Percentiles rank a stretch among this genome's conserved stretches.
These are phyloP conservation scores for Perithous albicinctus DNA, from an alignment of 2,888 invertebrate genomes.

Conservation along the genomic window DNA sequence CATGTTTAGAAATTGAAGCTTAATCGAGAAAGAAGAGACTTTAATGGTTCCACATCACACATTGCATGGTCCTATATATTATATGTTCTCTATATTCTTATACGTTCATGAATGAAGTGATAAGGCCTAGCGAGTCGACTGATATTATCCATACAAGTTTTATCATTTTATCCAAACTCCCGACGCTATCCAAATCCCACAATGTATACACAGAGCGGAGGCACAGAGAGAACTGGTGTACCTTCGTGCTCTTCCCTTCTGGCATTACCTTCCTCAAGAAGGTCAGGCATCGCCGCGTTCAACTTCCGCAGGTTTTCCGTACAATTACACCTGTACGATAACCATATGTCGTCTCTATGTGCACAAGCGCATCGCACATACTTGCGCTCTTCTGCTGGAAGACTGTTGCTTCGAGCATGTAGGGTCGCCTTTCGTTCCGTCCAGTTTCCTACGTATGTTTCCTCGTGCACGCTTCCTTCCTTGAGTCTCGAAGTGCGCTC, in stretches of 20 bases:
- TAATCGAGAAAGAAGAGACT: background rate
- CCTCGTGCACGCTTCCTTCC: conserved; percentile 76
- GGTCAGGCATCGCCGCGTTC: conserved; percentile 68
- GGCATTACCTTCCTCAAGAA: conserved; percentile 68
- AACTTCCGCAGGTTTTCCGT: conserved; percentile 76
- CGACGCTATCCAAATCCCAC: conserved; percentile 21
- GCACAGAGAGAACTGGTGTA: background rate
- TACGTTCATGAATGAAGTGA: conserved; percentile 53
- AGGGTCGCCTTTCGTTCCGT: conserved; percentile 53
- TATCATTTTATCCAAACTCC: conserved; percentile 31
- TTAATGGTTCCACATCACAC: background rate
- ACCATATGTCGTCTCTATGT: conserved; percentile 71
- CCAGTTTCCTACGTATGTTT: conserved; percentile 71
- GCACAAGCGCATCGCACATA: conserved; percentile 27
- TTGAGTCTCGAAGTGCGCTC: conserved; percentile 36
- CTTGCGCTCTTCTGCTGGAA: conserved; percentile 13
- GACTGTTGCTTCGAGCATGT: conserved; percentile 33
- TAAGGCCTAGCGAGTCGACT: conserved; percentile 15
- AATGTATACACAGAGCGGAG: conserved; percentile 16
- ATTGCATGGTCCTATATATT: background rate
- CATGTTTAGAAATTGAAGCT: too few species aligned
- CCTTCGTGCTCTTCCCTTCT: conserved; percentile 37
- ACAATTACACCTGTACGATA: conserved; percentile 78
- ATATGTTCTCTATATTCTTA: background rate
- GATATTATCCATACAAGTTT: background rate